Evolutionary conservation across 1,140 invertebrate species (phyloP), one percentile per base, ranked within the genome.

Genomic region (Euwallacea similis): DNA sequence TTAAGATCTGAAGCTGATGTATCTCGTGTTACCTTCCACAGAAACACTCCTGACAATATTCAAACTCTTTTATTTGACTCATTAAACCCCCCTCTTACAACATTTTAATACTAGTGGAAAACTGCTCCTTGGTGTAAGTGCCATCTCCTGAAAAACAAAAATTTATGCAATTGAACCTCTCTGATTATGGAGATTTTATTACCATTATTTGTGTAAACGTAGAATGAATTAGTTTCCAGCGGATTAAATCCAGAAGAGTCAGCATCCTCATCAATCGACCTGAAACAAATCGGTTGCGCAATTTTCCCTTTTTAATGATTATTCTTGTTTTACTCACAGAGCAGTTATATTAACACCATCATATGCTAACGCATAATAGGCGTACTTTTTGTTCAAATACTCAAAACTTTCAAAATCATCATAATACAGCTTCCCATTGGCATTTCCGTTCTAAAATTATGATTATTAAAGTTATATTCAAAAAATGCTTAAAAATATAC

Each of bases 361-460:
- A 15, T 7, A 73, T 16, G 21, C 63, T 65, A n/a, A 61, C 50
- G 42, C 74, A 76, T 9, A 72, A 55, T n/a, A 63, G 72, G 42
- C 47, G 50, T 47, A 33, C 7, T 69, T 72, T 42, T 74, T 60
- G 16, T 66, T 69, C 7, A 54, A 11, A 60, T 76, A 76, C 16
- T 76, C 56, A 43, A 74, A 76, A 56, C 73, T 74, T 47, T 73
- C 71, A 44, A 60, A 74, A 56, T 76, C 74, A 42, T 76, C 74
- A 2, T 74, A 9, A 42, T 74, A 76, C 0, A 74, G 21, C n/a
- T 44, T 66, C 10, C 66, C 66, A n/a, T 58, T 13, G 43, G 69
- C 68, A 59, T 42, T 15, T 11, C 59, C 56, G 15, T 66, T 43
- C 74, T 75, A 47, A 2, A 10, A 10, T 47, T 6, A 63, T 44